Evolutionary conservation across 2,113 vertebrate species (phyloP).

Genomic region (Gnathonemus longibarbis): DNA sequence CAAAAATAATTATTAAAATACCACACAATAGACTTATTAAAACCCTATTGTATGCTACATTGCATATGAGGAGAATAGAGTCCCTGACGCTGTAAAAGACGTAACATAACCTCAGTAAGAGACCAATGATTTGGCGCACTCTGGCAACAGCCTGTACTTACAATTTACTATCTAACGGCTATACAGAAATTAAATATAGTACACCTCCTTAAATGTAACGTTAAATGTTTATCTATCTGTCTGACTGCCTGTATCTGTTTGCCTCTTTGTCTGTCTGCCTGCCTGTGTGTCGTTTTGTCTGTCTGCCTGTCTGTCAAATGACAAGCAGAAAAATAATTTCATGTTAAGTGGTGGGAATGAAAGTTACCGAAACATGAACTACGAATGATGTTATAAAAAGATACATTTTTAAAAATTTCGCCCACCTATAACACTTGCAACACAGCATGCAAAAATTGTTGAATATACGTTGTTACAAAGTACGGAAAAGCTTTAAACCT

Average conservation of each 20-base stretch:
- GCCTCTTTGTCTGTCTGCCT: too few species aligned
- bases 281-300: background rate
- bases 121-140: background rate
- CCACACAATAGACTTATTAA: background rate
- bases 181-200: background rate
- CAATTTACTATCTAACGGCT: background rate
- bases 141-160: background rate
- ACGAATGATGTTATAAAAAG: background rate
- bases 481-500: background rate
- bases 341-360: background rate
- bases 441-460: background rate
- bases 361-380: background rate
- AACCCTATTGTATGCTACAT: background rate
- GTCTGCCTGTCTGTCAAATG: background rate
- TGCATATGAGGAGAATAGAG: background rate
- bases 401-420: background rate
- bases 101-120: background rate
- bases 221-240: background rate
- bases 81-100: background rate
- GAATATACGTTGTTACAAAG: background rate
- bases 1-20: background rate
- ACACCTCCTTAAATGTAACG: background rate
- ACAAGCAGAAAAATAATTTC: background rate
- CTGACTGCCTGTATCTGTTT: too few species aligned
- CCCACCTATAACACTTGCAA: background rate